A percentile compares a stretch with the other conserved stretches of the same genome.
Conservation (phyloP, 1,140 invertebrate genomes). For the Antheraea pernyi region DNA sequence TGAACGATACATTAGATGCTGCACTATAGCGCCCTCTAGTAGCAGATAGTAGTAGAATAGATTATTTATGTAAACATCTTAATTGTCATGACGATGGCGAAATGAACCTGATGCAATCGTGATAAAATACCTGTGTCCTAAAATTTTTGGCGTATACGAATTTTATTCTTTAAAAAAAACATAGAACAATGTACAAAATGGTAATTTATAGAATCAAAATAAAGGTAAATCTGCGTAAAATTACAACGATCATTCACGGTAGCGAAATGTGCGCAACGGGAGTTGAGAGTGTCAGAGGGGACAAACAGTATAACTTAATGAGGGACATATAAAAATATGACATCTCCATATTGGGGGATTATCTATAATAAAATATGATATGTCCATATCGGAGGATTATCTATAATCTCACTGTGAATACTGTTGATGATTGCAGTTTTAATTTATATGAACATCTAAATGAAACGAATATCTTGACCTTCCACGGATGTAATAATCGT, state of each 20-base stretch:
- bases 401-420: background rate
- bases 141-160: too few species aligned
- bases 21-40: too few species aligned
- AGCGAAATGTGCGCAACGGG: background rate
- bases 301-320: background rate
- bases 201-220: background rate
- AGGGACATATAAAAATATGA: constrained; percentile 45
- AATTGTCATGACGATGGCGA: too few species aligned
- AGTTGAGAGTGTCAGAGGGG: background rate
- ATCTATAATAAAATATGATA: constrained; percentile 46
- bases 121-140: too few species aligned
- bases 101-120: too few species aligned
- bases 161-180: background rate
- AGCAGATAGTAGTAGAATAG: too few species aligned
- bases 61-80: too few species aligned
- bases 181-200: background rate
- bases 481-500: too few species aligned
- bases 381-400: constrained; percentile 43
- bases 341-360: constrained; percentile 47
- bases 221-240: background rate
- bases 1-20: too few species aligned
- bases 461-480: too few species aligned
- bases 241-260: background rate
- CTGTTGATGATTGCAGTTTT: background rate
- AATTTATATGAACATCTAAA: background rate